phyloP scores from a whole-genome alignment of 1,140 invertebrate genomes.

The Dreissena polymorpha region DNA sequence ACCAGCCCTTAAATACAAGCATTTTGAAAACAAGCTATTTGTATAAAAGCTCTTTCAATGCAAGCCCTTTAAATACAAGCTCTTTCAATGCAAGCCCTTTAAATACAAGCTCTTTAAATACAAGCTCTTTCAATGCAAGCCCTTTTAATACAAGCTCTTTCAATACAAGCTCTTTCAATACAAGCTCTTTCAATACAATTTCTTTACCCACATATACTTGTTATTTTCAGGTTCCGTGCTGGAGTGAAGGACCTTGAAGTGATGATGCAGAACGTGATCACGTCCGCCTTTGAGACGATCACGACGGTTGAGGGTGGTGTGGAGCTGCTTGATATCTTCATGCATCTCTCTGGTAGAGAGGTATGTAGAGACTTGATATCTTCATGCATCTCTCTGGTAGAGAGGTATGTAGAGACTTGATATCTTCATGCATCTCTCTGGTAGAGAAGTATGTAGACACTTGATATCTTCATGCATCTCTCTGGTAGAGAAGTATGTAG shows the following conservation, averaged over 20 bases:
- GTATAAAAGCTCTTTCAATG: too few species aligned
- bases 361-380: constrained; percentile 69
- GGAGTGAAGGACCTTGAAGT: constrained; percentile 80
- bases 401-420: too few species aligned
- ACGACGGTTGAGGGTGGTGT: constrained; percentile 79
- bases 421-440: too few species aligned
- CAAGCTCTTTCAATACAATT: neutral
- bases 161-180: neutral
- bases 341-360: constrained; percentile 79
- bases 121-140: neutral
- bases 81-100: neutral
- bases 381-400: too few species aligned
- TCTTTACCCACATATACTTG: too few species aligned
- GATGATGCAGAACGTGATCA: constrained; percentile 80
- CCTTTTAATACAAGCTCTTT: neutral
- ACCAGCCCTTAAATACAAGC: too few species aligned
- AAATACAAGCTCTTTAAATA: neutral
- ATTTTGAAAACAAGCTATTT: too few species aligned
- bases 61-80: neutral
- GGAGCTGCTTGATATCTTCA: constrained; percentile 80
- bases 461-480: too few species aligned
- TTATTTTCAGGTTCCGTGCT: constrained; percentile 76
- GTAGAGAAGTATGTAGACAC: too few species aligned
- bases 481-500: too few species aligned
- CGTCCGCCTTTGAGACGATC: constrained; percentile 80